Evolutionary conservation across 1,140 invertebrate genomes (phyloP).

Genomic region (Venturia canescens): DNA sequence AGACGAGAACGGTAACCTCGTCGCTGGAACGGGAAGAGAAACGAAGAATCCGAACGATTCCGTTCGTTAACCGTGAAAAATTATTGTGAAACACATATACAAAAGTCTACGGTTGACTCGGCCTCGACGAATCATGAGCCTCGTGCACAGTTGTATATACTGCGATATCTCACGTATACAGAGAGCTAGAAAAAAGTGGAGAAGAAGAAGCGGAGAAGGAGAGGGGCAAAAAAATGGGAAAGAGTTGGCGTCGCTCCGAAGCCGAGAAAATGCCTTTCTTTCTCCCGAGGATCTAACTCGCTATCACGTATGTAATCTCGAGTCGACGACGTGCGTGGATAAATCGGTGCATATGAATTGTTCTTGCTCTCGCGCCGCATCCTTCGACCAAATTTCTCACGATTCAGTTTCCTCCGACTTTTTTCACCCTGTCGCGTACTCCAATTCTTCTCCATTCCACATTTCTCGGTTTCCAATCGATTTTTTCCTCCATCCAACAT

Average conservation of each 20-base stretch:
- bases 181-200: neutral
- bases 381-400: neutral
- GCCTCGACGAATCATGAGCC: too few species aligned
- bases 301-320: conserved; percentile 1
- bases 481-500: too few species aligned
- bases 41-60: conserved; percentile 38
- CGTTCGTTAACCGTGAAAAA: conserved; percentile 51
- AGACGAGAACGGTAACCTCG: too few species aligned
- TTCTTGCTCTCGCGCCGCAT: too few species aligned
- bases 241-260: neutral
- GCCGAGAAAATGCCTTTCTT: conserved; percentile 15
- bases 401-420: neutral
- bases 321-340: conserved; percentile 3
- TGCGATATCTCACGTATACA: too few species aligned
- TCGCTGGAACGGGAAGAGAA: conserved; percentile 20
- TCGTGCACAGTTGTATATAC: too few species aligned
- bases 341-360: too few species aligned
- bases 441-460: too few species aligned
- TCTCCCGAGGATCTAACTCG: neutral
- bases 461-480: too few species aligned
- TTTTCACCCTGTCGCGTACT: neutral
- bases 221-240: neutral
- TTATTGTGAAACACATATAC: conserved; percentile 22
- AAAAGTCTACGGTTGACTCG: too few species aligned
- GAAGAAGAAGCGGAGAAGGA: neutral